Conservation (phyloP, 2,888 invertebrate genomes). For the Tipula vernalis region DNA sequence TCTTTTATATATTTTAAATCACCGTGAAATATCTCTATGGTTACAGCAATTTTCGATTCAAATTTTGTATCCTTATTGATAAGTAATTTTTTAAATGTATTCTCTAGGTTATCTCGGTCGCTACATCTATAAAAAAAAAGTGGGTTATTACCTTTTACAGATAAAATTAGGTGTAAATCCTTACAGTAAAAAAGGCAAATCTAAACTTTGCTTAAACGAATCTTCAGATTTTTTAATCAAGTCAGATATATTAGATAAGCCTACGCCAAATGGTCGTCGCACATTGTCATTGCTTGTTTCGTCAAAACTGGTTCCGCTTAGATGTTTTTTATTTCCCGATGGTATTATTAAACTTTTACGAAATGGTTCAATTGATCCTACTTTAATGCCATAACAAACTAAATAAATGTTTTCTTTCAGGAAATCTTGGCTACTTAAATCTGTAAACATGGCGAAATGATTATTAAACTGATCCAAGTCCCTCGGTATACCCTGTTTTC, state of each 20-base stretch:
- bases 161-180: constrained; percentile 22
- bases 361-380: constrained; percentile 82
- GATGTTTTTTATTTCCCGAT: neutral
- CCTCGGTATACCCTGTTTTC: constrained; percentile 54
- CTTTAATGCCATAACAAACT: constrained; percentile 79
- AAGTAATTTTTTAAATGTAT: constrained; percentile 57
- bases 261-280: constrained; percentile 84
- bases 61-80: constrained; percentile 53
- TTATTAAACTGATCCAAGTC: constrained; percentile 67
- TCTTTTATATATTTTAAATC: constrained; percentile 83
- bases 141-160: neutral
- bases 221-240: constrained; percentile 56
- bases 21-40: constrained; percentile 71
- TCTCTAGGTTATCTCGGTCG: constrained; percentile 59
- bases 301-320: constrained; percentile 12
- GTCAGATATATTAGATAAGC: constrained; percentile 72
- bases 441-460: constrained; percentile 76
- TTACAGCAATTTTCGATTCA: constrained; percentile 66
- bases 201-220: constrained; percentile 57
- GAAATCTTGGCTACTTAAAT: constrained; percentile 76
- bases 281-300: constrained; percentile 34
- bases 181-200: constrained; percentile 78
- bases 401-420: constrained; percentile 74
- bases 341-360: constrained; percentile 38
- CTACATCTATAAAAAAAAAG: constrained; percentile 16